Conservation (phyloP, 2,888 invertebrate species). For the Plagiodera versicolora region DNA sequence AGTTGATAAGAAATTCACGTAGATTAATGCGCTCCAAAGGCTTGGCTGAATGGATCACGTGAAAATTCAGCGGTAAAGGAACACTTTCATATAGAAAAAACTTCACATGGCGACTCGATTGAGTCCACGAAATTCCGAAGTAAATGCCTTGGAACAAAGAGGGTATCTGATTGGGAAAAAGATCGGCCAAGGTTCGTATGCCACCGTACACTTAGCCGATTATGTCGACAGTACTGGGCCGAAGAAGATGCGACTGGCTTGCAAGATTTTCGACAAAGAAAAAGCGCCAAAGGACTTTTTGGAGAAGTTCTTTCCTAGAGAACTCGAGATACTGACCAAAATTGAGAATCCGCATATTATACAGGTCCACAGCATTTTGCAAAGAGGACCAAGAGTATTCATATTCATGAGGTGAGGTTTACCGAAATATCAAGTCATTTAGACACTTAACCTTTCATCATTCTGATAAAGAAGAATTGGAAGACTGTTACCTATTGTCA, state of each 20-base stretch:
- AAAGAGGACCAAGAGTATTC: slow-evolving; percentile 80
- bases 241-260: slow-evolving; percentile 76
- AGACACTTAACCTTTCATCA: background rate
- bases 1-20: slow-evolving; percentile 30
- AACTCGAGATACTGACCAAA: slow-evolving; percentile 85
- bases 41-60: slow-evolving; percentile 36
- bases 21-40: slow-evolving; percentile 29
- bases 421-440: background rate
- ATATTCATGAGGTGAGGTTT: slow-evolving; percentile 76
- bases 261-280: slow-evolving; percentile 89
- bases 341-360: slow-evolving; percentile 91
- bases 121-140: slow-evolving; percentile 80
- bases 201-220: slow-evolving; percentile 85
- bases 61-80: slow-evolving; percentile 33
- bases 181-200: slow-evolving; percentile 90
- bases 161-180: slow-evolving; percentile 79
- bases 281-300: slow-evolving; percentile 88
- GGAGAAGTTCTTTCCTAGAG: slow-evolving; percentile 90
- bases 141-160: slow-evolving; percentile 80
- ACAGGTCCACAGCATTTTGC: slow-evolving; percentile 84
- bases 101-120: slow-evolving; percentile 68
- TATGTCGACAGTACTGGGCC: slow-evolving; percentile 72
- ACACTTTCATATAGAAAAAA: slow-evolving; percentile 23
- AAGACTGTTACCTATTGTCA: too few relatives aligned
- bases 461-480: background rate